phyloP scores from a whole-genome alignment of 2,888 invertebrate species.

The Thyatira batis region DNA sequence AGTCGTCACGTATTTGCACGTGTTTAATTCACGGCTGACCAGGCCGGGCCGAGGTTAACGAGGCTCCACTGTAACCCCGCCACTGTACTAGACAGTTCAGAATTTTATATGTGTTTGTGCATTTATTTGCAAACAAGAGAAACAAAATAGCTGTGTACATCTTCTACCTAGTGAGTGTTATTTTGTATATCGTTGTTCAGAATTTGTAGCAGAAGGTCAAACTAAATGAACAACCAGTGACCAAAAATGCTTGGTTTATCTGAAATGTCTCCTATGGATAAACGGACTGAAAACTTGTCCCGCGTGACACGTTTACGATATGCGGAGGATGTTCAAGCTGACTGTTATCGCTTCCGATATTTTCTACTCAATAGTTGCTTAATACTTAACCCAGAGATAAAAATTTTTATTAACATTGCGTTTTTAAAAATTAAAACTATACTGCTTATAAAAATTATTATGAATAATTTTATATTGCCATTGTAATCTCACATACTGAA shows the following conservation, averaged over 20 bases:
- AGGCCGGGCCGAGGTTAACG: slow-evolving; percentile 36
- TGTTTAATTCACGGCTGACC: slow-evolving; percentile 47
- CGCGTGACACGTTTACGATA: not conserved
- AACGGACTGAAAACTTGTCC: not conserved
- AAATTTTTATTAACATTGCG: not conserved
- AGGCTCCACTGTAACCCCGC: slow-evolving; percentile 16
- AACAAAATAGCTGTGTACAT: not conserved
- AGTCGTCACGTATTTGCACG: slow-evolving; percentile 39
- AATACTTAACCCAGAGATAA: too few relatives aligned
- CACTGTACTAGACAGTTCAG: slow-evolving; percentile 1
- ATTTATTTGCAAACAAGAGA: not conserved
- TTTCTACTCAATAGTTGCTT: not conserved
- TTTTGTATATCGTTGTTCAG: too few relatives aligned
- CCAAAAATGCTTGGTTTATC: not conserved
- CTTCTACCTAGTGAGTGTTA: too few relatives aligned
- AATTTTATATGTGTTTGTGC: not conserved
- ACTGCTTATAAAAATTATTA: too few relatives aligned
- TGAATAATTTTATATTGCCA: not conserved
- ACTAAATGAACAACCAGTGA: not conserved
- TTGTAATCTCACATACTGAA: not conserved
- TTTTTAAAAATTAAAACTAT: too few relatives aligned
- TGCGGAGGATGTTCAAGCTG: not conserved
- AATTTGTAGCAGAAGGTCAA: too few relatives aligned
- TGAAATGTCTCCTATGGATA: not conserved
- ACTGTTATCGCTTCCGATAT: not conserved